Percentiles rank a stretch among this genome's conserved stretches.
Conservation (phyloP, 2,113 vertebrate species). For the Pholis gunnellus region DNA sequence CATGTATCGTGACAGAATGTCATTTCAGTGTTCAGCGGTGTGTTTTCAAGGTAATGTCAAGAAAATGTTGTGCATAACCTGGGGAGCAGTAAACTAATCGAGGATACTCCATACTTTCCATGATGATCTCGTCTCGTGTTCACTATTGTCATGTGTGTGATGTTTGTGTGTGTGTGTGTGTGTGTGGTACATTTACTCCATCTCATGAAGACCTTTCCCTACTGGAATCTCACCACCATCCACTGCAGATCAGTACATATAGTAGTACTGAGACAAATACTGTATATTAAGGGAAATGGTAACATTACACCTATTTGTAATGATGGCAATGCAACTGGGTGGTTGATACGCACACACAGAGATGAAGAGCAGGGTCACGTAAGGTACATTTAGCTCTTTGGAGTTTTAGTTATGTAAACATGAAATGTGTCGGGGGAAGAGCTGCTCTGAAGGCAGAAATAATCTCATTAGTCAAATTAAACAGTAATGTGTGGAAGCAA, state of each 20-base stretch:
- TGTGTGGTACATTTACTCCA: not conserved
- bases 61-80: slow-evolving; percentile 68
- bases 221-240: slow-evolving; percentile 43
- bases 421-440: not conserved
- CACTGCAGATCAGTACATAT: not conserved
- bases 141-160: slow-evolving; percentile 3
- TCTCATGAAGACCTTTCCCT: slow-evolving; percentile 24
- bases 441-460: slow-evolving; percentile 9
- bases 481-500: not conserved
- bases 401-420: not conserved
- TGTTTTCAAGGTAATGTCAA: slow-evolving; percentile 23
- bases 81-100: slow-evolving; percentile 15
- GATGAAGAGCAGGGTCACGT: not conserved
- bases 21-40: slow-evolving; percentile 5
- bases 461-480: slow-evolving; percentile 22
- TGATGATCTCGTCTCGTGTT: slow-evolving; percentile 8
- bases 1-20: slow-evolving; percentile 26
- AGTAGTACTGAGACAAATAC: not conserved
- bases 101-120: slow-evolving; percentile 25
- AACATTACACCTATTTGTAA: not conserved
- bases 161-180: not conserved
- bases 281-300: not conserved
- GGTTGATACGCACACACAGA: not conserved
- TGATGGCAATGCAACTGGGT: not conserved
- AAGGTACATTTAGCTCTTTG: not conserved